A percentile compares a stretch with the other conserved stretches of the same genome.
These are phyloP conservation scores for Vanessa atalanta DNA, from an alignment of 1,140 invertebrate genomes.

Conservation along the genomic window DNA sequence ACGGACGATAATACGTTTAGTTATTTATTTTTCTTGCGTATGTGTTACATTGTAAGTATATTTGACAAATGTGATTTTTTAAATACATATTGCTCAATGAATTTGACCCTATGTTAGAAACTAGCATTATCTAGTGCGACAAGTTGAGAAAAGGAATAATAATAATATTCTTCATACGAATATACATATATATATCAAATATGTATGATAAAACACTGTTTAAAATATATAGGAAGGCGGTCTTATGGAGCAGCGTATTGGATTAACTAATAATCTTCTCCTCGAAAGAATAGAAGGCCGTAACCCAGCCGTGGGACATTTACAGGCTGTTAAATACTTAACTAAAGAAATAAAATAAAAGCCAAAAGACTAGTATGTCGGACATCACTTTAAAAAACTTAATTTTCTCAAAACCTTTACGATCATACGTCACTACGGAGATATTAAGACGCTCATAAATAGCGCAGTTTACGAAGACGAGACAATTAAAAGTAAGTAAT, in stretches of 20 bases:
- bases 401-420: slow-evolving; percentile 57
- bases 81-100: neutral
- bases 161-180: no score
- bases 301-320: neutral
- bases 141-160: no score
- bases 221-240: no score
- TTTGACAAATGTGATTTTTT: neutral
- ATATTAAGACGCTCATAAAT: slow-evolving; percentile 62
- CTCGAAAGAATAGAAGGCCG: no score
- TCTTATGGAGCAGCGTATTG: no score
- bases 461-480: slow-evolving; percentile 53
- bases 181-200: no score
- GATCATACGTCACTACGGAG: slow-evolving; percentile 60
- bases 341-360: neutral
- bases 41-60: slow-evolving; percentile 1
- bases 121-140: no score
- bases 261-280: no score
- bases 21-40: slow-evolving; percentile 14
- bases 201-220: no score
- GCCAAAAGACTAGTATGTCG: neutral
- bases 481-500: slow-evolving; percentile 75
- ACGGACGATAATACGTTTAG: slow-evolving; percentile 7
- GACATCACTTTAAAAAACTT: slow-evolving; percentile 51
- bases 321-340: neutral
- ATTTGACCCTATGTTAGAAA: no score